Evolutionary conservation across 2,113 vertebrate species (phyloP).

Genomic region (Tylochromis polylepis): DNA sequence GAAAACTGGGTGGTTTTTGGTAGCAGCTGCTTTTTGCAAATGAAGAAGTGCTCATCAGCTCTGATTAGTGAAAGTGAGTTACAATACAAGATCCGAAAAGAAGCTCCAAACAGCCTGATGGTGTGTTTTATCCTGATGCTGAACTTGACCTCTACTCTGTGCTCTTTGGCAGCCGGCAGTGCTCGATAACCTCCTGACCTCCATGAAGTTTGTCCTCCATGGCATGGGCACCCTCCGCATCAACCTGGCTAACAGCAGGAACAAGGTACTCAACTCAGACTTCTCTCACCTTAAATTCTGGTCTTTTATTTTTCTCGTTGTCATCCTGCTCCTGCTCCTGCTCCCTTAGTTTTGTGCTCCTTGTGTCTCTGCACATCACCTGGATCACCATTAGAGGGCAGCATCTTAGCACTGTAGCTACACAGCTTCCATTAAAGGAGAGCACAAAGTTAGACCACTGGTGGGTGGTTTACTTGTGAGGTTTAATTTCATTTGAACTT

Average conservation of each 20-base stretch:
- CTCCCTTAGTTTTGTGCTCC: background rate
- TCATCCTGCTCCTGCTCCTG: background rate
- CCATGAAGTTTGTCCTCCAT: slow-evolving; percentile 79
- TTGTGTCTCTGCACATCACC: background rate
- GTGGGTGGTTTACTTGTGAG: slow-evolving; percentile 13
- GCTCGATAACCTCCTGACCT: slow-evolving; percentile 79
- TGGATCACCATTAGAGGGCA: slow-evolving; percentile 36
- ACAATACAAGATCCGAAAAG: background rate
- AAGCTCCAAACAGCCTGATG: background rate
- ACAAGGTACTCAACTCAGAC: slow-evolving; percentile 57
- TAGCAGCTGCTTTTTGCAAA: background rate
- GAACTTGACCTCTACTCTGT: background rate
- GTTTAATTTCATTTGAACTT: slow-evolving; percentile 42
- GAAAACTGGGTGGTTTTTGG: background rate
- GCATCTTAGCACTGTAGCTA: background rate
- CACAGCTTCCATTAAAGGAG: background rate
- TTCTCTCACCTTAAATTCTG: background rate
- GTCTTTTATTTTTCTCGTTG: background rate
- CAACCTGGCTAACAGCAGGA: slow-evolving; percentile 73
- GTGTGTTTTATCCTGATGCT: background rate
- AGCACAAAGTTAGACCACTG: background rate
- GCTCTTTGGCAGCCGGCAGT: slow-evolving; percentile 68
- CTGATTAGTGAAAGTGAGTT: background rate
- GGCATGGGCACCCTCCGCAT: slow-evolving; percentile 77
- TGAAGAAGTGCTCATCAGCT: background rate